Percentiles rank a stretch among this genome's conserved stretches.
Conservation (phyloP, 2,113 vertebrate genomes). For the Phyllostomus discolor region DNA sequence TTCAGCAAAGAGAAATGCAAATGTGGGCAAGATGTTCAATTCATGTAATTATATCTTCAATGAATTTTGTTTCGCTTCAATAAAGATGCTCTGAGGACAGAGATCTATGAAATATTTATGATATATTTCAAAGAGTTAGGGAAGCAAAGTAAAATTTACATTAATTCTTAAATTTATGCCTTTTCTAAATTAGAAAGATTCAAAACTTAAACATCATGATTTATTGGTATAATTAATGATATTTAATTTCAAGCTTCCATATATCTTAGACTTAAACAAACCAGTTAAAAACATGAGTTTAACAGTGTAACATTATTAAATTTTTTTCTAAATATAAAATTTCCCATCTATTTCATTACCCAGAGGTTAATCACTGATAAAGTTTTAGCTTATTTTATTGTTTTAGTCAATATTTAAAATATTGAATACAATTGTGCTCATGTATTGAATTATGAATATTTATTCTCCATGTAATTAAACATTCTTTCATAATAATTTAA, state of each 20-base stretch:
- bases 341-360: background rate
- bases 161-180: background rate
- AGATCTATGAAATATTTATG: background rate
- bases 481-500: background rate
- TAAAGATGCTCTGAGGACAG: background rate
- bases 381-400: background rate
- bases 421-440: background rate
- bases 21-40: background rate
- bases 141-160: background rate
- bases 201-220: background rate
- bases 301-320: background rate
- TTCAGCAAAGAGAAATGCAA: background rate
- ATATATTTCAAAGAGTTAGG: background rate
- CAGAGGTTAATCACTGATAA: background rate
- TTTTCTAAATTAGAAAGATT: slow-evolving; percentile 11
- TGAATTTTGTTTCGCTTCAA: background rate
- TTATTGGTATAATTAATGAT: slow-evolving; percentile 14
- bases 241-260: slow-evolving; percentile 4
- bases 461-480: background rate
- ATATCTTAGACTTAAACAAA: slow-evolving; percentile 28
- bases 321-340: background rate
- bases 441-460: background rate
- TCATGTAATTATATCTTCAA: background rate
- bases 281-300: background rate
- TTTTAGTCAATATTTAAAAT: background rate